Evolutionary conservation across 2,797 vertebrate species (phyloP).

Genomic region (Lepus oiostolus): DNA sequence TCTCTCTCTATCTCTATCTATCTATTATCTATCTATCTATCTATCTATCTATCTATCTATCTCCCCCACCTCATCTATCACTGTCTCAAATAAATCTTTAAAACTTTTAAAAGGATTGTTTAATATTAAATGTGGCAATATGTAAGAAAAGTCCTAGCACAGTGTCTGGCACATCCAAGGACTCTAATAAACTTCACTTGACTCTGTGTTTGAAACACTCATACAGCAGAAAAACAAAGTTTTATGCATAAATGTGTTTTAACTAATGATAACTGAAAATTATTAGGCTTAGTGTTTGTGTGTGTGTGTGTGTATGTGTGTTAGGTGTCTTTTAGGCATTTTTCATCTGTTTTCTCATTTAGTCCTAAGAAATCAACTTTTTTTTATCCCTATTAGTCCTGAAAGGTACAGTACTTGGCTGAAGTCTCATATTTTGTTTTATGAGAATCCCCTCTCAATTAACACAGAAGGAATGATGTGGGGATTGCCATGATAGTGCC

Average conservation of each 20-base stretch:
- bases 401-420: neutral
- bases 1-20: too few species aligned
- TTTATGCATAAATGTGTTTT: constrained; percentile 28
- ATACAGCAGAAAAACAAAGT: neutral
- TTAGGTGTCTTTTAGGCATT: neutral
- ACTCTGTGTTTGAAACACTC: neutral
- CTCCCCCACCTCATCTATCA: too few species aligned
- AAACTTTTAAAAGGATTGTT: neutral
- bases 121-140: neutral
- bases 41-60: too few species aligned
- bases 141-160: neutral
- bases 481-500: neutral
- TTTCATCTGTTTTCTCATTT: neutral
- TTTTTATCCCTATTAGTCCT: neutral
- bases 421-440: neutral
- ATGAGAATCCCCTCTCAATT: neutral
- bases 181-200: neutral
- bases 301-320: neutral
- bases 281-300: neutral
- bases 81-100: too few species aligned
- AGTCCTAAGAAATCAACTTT: neutral
- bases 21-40: too few species aligned
- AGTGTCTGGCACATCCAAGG: neutral
- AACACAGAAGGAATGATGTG: neutral
- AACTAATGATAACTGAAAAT: constrained; percentile 17